phyloP scores from a whole-genome alignment of 2,113 vertebrate genomes.

The Cacatua alba region DNA sequence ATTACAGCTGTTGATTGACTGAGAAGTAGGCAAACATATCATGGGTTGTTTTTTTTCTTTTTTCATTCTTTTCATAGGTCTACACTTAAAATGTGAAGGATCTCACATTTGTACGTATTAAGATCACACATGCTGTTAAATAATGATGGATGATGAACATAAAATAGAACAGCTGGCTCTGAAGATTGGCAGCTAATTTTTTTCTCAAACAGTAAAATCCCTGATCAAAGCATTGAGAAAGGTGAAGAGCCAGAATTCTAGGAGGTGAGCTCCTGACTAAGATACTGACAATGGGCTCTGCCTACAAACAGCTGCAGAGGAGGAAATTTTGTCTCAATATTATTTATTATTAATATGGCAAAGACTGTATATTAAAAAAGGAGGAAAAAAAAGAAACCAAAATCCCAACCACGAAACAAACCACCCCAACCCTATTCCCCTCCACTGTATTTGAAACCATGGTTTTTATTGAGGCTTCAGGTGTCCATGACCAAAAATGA shows the following conservation, averaged over 20 bases:
- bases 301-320: slow-evolving; percentile 4
- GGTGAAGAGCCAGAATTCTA: neutral
- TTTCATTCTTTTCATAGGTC: neutral
- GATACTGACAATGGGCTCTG: neutral
- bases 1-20: neutral
- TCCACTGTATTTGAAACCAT: neutral
- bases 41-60: neutral
- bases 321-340: neutral
- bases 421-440: rapidly evolving
- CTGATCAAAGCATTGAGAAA: neutral
- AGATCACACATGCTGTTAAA: neutral
- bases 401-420: neutral
- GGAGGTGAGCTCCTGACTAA: neutral
- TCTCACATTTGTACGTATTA: neutral
- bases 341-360: neutral
- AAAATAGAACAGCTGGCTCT: slow-evolving; percentile 2
- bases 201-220: neutral
- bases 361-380: neutral
- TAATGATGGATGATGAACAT: neutral
- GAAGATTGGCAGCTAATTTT: neutral
- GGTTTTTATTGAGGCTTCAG: neutral
- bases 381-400: neutral
- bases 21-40: neutral
- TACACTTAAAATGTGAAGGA: neutral
- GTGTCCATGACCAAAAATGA: neutral